phyloP scores from a whole-genome alignment of 2,113 vertebrate genomes.

The Gavia stellata region DNA sequence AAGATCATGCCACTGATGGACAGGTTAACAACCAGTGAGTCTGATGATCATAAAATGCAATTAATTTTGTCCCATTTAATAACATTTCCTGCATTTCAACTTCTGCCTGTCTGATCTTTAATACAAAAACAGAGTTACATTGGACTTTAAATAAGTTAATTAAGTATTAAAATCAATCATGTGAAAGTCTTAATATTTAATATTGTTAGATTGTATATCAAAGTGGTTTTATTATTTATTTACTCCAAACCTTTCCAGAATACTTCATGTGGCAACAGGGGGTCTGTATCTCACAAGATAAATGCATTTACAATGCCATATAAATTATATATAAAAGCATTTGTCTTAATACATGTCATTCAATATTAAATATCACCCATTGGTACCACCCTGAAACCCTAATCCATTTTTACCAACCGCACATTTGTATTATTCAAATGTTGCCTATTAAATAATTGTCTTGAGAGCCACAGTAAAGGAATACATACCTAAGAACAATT shows the following conservation, averaged over 20 bases:
- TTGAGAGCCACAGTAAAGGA: conserved; percentile 42
- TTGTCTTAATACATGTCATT: conserved; percentile 84
- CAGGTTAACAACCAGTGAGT: conserved; percentile 33
- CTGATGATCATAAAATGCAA: conserved; percentile 40
- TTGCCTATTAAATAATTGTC: conserved; percentile 68
- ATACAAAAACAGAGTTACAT: conserved; percentile 56
- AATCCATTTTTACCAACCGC: conserved; percentile 73
- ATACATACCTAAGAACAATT: conserved; percentile 58
- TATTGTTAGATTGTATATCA: conserved; percentile 81
- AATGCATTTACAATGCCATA: conserved; percentile 81
- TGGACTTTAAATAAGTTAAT: conserved; percentile 78
- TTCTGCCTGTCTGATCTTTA: conserved; percentile 61
- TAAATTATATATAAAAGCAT: conserved; percentile 86
- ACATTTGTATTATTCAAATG: conserved; percentile 73
- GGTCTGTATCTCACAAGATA: conserved; percentile 78
- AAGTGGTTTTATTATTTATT: conserved; percentile 87
- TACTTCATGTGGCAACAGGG: conserved; percentile 79
- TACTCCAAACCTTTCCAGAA: conserved; percentile 80
- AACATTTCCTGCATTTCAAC: conserved; percentile 53
- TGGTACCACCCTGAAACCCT: conserved; percentile 74
- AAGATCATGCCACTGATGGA: conserved; percentile 43
- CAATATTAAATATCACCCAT: conserved; percentile 81
- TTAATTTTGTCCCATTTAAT: conserved; percentile 62
- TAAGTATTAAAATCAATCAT: conserved; percentile 84
- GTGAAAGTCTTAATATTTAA: conserved; percentile 84